Base-by-base conservation (phyloP, 2,113 vertebrate genomes). In the Forbesichthys agassizii region DNA sequence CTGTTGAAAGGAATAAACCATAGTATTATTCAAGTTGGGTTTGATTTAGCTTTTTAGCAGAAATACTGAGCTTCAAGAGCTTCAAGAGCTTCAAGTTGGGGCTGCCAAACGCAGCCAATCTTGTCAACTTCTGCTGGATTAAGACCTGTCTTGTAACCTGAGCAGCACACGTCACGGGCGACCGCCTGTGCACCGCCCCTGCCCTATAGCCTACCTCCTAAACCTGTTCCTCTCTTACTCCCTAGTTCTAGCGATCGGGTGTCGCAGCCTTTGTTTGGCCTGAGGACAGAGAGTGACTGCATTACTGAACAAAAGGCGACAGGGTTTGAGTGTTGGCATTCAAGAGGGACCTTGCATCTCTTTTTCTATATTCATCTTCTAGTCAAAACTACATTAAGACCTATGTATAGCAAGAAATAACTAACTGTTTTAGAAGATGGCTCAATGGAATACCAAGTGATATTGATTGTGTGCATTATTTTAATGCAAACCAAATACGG, bases 201-300 rank as follows among this genome's bases (percentile, higher is more conserved):
- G 81, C 81, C 76, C 72, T 33, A 27, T 27, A 27, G 27, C 27
- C 27, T 27, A 27, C 57, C 62, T 66, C 42, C 68, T 66, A 27
- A 88, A 88, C 88, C 84, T 80, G 88, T 88, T 88, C 75, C 77
- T 69, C 62, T 72, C 70, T 76, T 74, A 16, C 69, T 69, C 10
- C 63, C 5, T 67, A 62, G 76, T 61, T 73, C 66, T 5, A 53
- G 48, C 58, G 73, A 83, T 88, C 81, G 0, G 53, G 71, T 88
- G 80, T 84, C 82, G 59, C 10, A 3, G 46, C 59, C 76, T 83
- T 83, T 87, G 83, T 86, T 79, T 70, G 64, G 33, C 49, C n/a
- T 60, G 61, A 61, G 11, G 64, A 66, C 51, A 18, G 11, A 11
- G 51, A 56, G 54, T 2, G 77, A 69, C 47, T 20, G 20, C 20